Conservation (phyloP, 30 jellyfish, hydroid and myxozoan species). For the Mastigias papua region DNA sequence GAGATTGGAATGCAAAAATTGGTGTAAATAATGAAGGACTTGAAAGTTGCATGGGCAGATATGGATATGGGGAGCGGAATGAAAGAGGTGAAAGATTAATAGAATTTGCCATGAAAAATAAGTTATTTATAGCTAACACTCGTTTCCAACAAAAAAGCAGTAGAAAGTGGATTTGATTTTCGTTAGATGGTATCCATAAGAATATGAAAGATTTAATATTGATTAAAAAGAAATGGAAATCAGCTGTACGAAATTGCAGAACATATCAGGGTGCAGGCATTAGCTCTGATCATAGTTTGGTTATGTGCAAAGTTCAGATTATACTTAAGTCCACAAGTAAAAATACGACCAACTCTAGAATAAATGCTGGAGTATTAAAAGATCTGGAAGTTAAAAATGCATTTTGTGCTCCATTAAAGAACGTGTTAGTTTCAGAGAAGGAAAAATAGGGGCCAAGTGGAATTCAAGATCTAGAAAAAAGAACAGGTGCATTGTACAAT, state of each 20-base stretch:
- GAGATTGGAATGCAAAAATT: slow-evolving; percentile 59
- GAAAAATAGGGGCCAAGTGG: background rate
- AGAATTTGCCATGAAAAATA: slow-evolving; percentile 8
- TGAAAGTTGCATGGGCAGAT: slow-evolving; percentile 15
- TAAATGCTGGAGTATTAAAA: background rate
- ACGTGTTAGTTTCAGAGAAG: background rate
- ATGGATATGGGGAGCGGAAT: slow-evolving; percentile 32
- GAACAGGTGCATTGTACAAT: background rate
- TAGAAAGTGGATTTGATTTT: background rate
- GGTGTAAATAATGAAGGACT: slow-evolving; percentile 14
- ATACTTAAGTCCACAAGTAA: background rate
- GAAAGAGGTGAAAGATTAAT: slow-evolving; percentile 11
- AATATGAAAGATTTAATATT: background rate
- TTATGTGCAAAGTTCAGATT: background rate
- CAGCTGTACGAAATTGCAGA: background rate
- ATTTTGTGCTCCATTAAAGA: background rate
- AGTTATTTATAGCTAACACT: background rate
- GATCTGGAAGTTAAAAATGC: background rate
- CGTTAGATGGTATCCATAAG: background rate
- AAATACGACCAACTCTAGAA: background rate
- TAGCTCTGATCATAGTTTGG: background rate
- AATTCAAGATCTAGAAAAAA: background rate
- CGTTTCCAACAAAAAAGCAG: slow-evolving; percentile 3
- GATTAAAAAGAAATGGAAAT: background rate
- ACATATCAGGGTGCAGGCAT: background rate